Evolutionary conservation across 2,888 invertebrate genomes (phyloP), one percentile per base, ranked within the genome.

Genomic region (Frankliniella fusca): DNA sequence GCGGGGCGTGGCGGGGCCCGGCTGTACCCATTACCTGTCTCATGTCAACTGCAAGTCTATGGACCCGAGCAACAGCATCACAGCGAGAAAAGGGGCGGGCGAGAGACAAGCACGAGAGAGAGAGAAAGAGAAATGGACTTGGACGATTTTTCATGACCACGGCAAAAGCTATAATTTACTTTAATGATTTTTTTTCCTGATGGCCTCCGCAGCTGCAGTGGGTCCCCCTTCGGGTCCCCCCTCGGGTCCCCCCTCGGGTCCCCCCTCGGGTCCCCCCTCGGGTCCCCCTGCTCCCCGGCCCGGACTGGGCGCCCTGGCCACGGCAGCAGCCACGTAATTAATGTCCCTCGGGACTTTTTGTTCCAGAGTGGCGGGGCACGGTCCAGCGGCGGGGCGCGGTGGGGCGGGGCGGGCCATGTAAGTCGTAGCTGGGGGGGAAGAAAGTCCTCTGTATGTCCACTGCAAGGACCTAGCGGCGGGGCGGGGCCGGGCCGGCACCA

Each of bases 131-230:
- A 27, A 12, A 23, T 23, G 70, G 27, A 23, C 70, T 12, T 27
- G 70, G 70, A 76, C 70, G 70, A 76, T 76, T 76, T 76, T 76
- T 76, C 70, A 76, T 76, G 70, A 76, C 70, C 70, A 27, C 70
- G 27, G 70, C 70, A 76, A 76, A 76, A 76, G 70, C 70, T 76
- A 76, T 76, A 76, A 76, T 76, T 76, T 76, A 76, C 70, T 76
- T 27, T 76, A 23, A 76, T 76, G 70, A 76, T 76, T 76, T 76
- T 76, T 70, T 76, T 76, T 76, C 27, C 70, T 76, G 70, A 76
- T 76, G 70, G 70, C 70, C 70, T 76, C 70, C 27, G 61, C 61
- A 27, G 70, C 70, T 76, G 23, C 70, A 76, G 70, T 54, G 18
- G 18, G 54, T 18, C 54, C 18, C 54, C 54, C 18, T 20, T 54